phyloP scores from a whole-genome alignment of 2,888 invertebrate species.

The Neuroscelio doddi region DNA sequence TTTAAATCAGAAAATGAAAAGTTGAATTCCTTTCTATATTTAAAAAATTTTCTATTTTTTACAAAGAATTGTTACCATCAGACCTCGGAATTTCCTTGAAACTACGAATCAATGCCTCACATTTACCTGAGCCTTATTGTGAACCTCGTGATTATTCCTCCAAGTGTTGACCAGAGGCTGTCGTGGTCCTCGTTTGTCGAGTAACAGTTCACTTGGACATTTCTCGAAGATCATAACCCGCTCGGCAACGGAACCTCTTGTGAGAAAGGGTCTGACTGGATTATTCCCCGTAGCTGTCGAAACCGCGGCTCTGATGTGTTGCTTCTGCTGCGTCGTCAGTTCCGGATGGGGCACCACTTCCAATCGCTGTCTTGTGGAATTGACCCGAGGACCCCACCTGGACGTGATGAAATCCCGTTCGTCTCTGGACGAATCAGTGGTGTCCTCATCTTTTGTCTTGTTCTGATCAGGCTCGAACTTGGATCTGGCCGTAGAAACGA shows the following conservation, averaged over 20 bases:
- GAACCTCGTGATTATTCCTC: conserved; percentile 71
- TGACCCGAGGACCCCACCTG: conserved; percentile 71
- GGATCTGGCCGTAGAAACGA: conserved; percentile 58
- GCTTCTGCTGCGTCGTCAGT: conserved; percentile 76
- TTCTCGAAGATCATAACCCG: conserved; percentile 92
- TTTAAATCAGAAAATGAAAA: too few species aligned
- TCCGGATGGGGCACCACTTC: conserved; percentile 80
- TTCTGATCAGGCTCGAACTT: conserved; percentile 59
- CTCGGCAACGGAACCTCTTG: conserved; percentile 92
- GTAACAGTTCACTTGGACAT: conserved; percentile 85
- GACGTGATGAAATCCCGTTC: conserved; percentile 59
- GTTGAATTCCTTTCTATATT: too few species aligned
- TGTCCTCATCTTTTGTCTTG: conserved; percentile 28
- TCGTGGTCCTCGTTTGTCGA: conserved; percentile 79
- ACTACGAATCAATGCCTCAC: too few species aligned
- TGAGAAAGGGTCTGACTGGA: conserved; percentile 88
- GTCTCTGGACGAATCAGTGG: conserved; percentile 51
- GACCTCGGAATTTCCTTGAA: too few species aligned
- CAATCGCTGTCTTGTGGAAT: conserved; percentile 61
- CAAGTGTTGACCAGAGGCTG: conserved; percentile 74
- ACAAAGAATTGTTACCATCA: too few species aligned
- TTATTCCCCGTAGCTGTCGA: conserved; percentile 73
- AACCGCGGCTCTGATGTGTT: conserved; percentile 73
- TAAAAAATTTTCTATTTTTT: too few species aligned
- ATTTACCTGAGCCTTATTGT: conserved; percentile 74